Percentiles rank a stretch among this genome's conserved stretches.
These are phyloP conservation scores for Synanthedon myopaeformis DNA, from an alignment of 2,888 invertebrate species.

Conservation along the genomic window DNA sequence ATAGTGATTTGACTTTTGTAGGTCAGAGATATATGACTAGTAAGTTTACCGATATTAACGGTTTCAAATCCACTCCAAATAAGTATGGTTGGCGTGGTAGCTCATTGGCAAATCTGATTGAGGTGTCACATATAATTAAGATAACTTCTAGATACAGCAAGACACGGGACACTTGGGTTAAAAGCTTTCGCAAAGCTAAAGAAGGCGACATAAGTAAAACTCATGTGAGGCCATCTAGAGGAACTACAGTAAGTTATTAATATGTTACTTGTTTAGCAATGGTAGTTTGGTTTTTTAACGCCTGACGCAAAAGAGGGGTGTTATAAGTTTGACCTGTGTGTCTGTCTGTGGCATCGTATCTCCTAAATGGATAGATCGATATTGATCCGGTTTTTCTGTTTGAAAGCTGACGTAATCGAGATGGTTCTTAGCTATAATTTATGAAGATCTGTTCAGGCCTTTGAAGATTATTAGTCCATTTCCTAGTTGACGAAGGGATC, in stretches of 20 bases:
- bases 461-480: no score
- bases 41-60: conserved; percentile 67
- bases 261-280: no score
- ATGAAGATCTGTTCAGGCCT: no score
- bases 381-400: no score
- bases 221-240: conserved; percentile 70
- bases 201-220: conserved; percentile 29
- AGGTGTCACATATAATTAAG: conserved; percentile 66
- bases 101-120: conserved; percentile 73
- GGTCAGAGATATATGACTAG: conserved; percentile 75
- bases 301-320: no score
- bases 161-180: conserved; percentile 66
- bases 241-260: conserved; percentile 72
- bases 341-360: no score
- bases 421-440: no score
- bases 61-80: conserved; percentile 60
- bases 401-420: no score
- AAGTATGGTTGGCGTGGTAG: conserved; percentile 78
- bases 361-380: no score
- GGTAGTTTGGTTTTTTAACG: no score
- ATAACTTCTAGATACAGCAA: conserved; percentile 67
- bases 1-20: conserved; percentile 64
- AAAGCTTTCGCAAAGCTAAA: conserved; percentile 65
- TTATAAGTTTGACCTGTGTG: no score
- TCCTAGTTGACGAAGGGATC: no score